Evolutionary conservation across 1,140 invertebrate species (phyloP), one percentile per base, ranked within the genome.

Genomic region (Eubasilissa regina): DNA sequence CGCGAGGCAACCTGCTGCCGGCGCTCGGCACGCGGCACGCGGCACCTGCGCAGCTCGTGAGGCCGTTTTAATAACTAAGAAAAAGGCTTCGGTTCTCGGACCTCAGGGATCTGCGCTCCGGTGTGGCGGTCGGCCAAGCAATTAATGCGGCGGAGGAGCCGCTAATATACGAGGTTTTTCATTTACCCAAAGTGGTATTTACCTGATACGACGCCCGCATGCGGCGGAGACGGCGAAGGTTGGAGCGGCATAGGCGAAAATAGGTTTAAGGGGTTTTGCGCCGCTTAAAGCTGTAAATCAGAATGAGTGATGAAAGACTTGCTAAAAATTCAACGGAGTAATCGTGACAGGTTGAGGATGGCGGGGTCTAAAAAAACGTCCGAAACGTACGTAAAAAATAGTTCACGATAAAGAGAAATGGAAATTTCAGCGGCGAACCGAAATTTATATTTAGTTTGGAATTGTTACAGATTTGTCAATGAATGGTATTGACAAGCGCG

Each of bases 111-210:
- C 21, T n/a, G 35, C 9, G 60, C 53, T 45, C 68, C 73, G 77
- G 77, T 68, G 25, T 79, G 77, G 77, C 77, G 51, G 77, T 21
- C 13, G 68, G 77, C 77, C 77, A 79, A 66, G 48, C 66, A 79
- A 79, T 79, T 79, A 79, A 62, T 64, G 56, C 44, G 74, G 66
- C 25, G 60, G 47, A 62, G 25, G 9, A 75, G 58, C 58, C 48
- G 19, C 15, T 60, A 47, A 76, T 62, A 48, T 76, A 76, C 74
- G 56, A 47, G 44, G 19, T n/a, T 76, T 76, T 76, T 76, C 74
- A 76, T 76, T 76, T 76, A 75, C 19, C 73, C 73, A 48, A 10
- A 75, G 74, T 43, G 58, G 17, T 60, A 58, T 75, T 75, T 45
- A 58, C 53, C 72, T 75, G 72, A 11, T 48, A 48, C 73, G 35